Evolutionary conservation across 1,140 invertebrate species (phyloP), one percentile per base, ranked within the genome.

Genomic region (Schlechtendalia chinensis): DNA sequence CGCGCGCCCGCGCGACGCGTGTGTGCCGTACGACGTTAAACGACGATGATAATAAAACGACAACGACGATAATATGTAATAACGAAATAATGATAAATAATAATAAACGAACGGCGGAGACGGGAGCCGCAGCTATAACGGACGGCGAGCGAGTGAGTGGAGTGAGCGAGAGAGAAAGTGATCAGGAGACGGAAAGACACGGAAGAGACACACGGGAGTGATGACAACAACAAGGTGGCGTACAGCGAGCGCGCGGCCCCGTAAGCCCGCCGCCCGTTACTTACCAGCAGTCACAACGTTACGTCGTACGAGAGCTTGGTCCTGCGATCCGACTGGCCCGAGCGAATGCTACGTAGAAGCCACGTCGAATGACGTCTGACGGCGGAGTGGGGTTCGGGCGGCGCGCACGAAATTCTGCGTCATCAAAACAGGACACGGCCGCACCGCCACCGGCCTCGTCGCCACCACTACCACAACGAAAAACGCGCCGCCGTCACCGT

Each of bases 231-330:
- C 56, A 14, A 61, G 39, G 58, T 63, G 39, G 39, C 61, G 45
- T 47, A 32, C 32, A 79, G 58, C 32, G 32, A 45, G 58, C 39
- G 54, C 54, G 39, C 75, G 39, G 75, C 74, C 22, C 50, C 47
- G 47, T n/a, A n/a, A n/a, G n/a, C n/a, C 69, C 47, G 67, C 67
- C 67, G 67, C 45, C 58, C 74, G 74, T 77, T 61, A 77, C 75
- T 79, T 79, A 79, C 75, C 75, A 63, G 72, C 74, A 77, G 75
- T 61, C 75, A 79, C 75, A 63, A 79, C 61, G 75, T 79, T 79
- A 79, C 75, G 75, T 79, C 75, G 75, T 79, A 59, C 39, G 75
- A 79, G 75, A 61, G 75, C 75, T 79, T 63, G 75, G 75, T 79
- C 75, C 75, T 63, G 75, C 75, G 58, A 79, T 79, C 56, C 75